phyloP scores from a whole-genome alignment of 2,797 vertebrate genomes.

The Pteronotus mesoamericanus region DNA sequence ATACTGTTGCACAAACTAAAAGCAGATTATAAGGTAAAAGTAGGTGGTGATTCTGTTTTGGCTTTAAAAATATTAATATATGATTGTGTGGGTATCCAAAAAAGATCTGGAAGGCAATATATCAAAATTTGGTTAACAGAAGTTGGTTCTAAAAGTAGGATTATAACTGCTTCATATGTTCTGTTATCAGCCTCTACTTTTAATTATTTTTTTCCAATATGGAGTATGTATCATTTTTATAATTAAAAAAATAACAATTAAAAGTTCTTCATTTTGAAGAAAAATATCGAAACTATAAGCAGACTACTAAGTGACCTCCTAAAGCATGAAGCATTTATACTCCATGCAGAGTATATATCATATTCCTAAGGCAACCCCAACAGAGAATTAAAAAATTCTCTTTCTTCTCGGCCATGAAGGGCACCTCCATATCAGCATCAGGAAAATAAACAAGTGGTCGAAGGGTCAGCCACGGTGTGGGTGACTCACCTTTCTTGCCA shows the following conservation, averaged over 20 bases:
- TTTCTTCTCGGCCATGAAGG: not conserved
- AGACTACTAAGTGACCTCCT: not conserved
- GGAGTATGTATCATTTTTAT: not conserved
- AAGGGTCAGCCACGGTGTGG: too few relatives aligned
- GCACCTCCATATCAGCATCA: not conserved
- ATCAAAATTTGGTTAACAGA: not conserved
- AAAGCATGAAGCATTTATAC: not conserved
- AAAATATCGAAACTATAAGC: conserved; percentile 8
- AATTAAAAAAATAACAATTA: not conserved
- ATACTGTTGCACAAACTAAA: not conserved
- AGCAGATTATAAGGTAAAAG: not conserved
- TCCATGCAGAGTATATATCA: not conserved
- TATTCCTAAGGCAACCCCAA: not conserved
- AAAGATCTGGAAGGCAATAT: not conserved
- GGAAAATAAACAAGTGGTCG: not conserved
- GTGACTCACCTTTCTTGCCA: conserved; percentile 76
- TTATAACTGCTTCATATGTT: not conserved
- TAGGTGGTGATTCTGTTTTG: not conserved
- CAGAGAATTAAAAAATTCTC: not conserved
- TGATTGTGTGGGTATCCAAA: not conserved
- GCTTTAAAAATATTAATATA: not conserved
- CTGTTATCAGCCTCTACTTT: not conserved
- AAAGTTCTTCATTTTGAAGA: not conserved
- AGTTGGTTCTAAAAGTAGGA: not conserved
- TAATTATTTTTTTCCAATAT: not conserved